Base-by-base conservation (phyloP, 2,797 vertebrate genomes). In the Percopsis omiscomaycus region DNA sequence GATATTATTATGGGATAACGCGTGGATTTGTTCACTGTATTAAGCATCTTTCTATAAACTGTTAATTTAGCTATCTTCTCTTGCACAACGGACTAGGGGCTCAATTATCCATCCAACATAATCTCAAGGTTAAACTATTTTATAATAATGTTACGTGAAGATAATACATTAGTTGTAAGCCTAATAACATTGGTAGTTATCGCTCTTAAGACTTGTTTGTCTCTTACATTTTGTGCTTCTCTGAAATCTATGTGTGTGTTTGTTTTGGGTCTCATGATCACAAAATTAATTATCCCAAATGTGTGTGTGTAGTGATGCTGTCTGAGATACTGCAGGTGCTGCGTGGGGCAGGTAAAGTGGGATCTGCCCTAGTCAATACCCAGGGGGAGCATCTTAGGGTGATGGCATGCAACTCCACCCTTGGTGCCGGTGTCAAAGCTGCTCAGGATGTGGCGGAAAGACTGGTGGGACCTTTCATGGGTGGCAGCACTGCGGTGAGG, bases 311-410 rank as follows among this genome's bases (percentile, higher is more conserved):
- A 92, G 89, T 79, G 77, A 89, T 90, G 89, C 73, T 91, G 16
- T 79, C 85, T 2, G 93, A 94, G 44, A 77, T 92, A 22, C 14
- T 91, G 28, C 88, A 91, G 79, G 92, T 94, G 30, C 61, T 94
- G 28, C 90, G 92, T 0, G 94, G 94, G 10, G 91, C 89, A 5
- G 78, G 91, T 44, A 92, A 87, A 56, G 93, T 95, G 54, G 92
- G 91, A 0, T 86, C 86, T 27, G 91, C 92, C 1, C 72, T 94
- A 16, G 74, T 86, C 58, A 55, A 62, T 71, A 90, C 80, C 1
- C 93, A 93, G 55, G 88, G 89, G 13, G 93, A 94, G 42, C 91
- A 91, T 51, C 84, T 95, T 28, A 50, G 85, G 0, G 64, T 94
- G 12, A 77, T 90, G 64, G 80, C 84, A 32, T 89, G 86, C 62